Conservation (phyloP, 2,888 invertebrate species). For the Hyposoter didymator region DNA sequence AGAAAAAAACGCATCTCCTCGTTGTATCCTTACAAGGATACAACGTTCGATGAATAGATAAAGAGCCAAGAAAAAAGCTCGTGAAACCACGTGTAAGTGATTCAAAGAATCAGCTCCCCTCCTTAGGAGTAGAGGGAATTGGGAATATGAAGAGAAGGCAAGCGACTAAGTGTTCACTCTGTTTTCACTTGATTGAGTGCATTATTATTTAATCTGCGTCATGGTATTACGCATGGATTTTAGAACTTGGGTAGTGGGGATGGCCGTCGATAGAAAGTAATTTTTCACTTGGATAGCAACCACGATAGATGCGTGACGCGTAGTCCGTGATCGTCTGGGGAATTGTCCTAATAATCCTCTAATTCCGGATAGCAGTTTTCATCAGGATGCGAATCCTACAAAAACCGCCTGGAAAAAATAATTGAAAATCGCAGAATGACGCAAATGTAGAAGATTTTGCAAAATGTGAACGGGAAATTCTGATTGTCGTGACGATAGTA, state of each 20-base stretch:
- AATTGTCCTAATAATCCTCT: neutral
- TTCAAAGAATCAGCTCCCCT: slow-evolving; percentile 52
- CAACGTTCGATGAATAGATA: slow-evolving; percentile 45
- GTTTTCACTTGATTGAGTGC: slow-evolving; percentile 59
- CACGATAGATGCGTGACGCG: neutral
- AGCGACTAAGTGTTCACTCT: slow-evolving; percentile 41
- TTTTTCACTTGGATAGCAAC: neutral
- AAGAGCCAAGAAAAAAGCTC: slow-evolving; percentile 28
- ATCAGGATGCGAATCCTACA: neutral
- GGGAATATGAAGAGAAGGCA: slow-evolving; percentile 2
- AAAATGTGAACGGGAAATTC: neutral
- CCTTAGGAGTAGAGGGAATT: slow-evolving; percentile 12
- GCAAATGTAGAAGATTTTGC: too few relatives aligned
- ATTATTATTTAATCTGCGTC: slow-evolving; percentile 18
- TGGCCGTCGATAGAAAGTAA: neutral
- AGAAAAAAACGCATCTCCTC: slow-evolving; percentile 13
- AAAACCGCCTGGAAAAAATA: neutral
- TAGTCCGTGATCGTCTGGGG: neutral
- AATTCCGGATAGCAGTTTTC: neutral
- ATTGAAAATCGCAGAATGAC: too few relatives aligned
- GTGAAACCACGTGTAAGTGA: slow-evolving; percentile 56
- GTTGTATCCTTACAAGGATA: slow-evolving; percentile 50
- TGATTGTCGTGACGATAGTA: too few relatives aligned
- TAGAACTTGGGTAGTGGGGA: neutral
- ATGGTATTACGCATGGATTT: neutral